Base-by-base conservation (phyloP, 2,113 vertebrate species). In the Chloropsis cyanopogon region DNA sequence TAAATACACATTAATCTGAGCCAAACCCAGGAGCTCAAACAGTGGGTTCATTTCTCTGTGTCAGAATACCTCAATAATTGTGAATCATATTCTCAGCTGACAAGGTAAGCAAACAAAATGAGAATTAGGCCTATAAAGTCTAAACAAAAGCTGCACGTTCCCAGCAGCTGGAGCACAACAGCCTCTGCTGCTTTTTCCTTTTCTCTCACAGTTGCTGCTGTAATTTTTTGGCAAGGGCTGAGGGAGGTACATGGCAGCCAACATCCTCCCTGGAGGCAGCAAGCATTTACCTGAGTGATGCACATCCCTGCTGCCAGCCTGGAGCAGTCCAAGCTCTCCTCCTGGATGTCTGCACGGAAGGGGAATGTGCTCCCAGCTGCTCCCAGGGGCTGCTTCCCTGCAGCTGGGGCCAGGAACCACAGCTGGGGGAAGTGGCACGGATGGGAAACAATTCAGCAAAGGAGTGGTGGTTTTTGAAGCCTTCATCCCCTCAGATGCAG, bases 211-310 rank as follows among this genome's bases (percentile, higher is more conserved):
- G 49, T 71, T 82, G 56, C n/a, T 59, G 60, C 64, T 75, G 3
- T 25, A 78, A 78, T 86, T 78, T 90, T 35, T 70, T 94, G 94
- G 88, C 90, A 83, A 37, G 15, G 61, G 54, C 42, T 3, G 3
- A 66, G 64, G 19, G 17, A 81, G 86, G 75, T 42, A 60, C 75
- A 37, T 12, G 57, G 47, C 81, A 93, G 93, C 82, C 90, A 96
- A n/a, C 60, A 79, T 61, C 83, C 57, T 93, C 91, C 68, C 90
- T 57, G 53, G 65, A 37, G 88, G 60, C 78, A 35, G n/a, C 2
- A 39, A 87, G 61, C 70, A 57, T 85, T 93, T 72, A 94, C 93
- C 91, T 95, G 88, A 94, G 63, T 57, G 75, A 86, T 92, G 83
- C 77, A 50, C 52, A 16, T 59, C 4, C 5, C 57, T 90, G 39